Conservation (phyloP, 2,797 vertebrate species). For the Anabacerthia variegaticeps region DNA sequence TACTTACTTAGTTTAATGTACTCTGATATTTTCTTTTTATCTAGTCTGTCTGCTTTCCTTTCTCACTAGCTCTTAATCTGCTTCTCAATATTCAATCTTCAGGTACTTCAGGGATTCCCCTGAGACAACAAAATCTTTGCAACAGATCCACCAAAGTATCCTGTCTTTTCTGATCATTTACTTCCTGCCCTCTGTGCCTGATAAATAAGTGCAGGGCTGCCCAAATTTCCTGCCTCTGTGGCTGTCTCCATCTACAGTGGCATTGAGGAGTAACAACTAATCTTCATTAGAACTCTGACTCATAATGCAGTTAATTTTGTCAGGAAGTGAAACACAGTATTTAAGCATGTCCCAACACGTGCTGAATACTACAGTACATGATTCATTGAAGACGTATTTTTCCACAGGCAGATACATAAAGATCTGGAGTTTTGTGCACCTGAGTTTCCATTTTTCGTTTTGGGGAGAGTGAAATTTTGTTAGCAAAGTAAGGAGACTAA, state of each 20-base stretch:
- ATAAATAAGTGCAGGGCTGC: constrained; percentile 27
- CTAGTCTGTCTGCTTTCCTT: constrained; percentile 4
- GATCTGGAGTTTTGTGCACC: neutral
- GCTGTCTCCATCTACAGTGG: constrained; percentile 41
- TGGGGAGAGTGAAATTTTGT: neutral
- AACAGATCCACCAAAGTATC: constrained; percentile 22
- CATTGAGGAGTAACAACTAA: constrained; percentile 57
- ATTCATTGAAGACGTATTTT: neutral
- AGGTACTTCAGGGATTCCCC: constrained; percentile 37
- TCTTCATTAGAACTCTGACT: constrained; percentile 73
- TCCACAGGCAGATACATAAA: neutral
- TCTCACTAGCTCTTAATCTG: constrained; percentile 46
- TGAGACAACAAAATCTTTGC: constrained; percentile 32
- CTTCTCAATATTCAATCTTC: constrained; percentile 22
- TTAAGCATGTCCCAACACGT: constrained; percentile 37
- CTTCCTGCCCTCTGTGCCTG: constrained; percentile 14
- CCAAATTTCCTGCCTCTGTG: neutral
- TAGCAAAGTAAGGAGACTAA: neutral
- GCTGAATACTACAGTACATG: constrained; percentile 2
- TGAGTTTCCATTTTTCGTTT: neutral
- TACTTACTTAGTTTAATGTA: constrained; percentile 16
- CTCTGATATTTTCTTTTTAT: constrained; percentile 51
- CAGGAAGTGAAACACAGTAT: constrained; percentile 63
- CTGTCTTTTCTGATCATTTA: constrained; percentile 44
- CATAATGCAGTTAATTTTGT: constrained; percentile 72